Evolutionary conservation across 2,797 vertebrate species (phyloP), one percentile per base, ranked within the genome.

Genomic region (Corythornis leucogaster): DNA sequence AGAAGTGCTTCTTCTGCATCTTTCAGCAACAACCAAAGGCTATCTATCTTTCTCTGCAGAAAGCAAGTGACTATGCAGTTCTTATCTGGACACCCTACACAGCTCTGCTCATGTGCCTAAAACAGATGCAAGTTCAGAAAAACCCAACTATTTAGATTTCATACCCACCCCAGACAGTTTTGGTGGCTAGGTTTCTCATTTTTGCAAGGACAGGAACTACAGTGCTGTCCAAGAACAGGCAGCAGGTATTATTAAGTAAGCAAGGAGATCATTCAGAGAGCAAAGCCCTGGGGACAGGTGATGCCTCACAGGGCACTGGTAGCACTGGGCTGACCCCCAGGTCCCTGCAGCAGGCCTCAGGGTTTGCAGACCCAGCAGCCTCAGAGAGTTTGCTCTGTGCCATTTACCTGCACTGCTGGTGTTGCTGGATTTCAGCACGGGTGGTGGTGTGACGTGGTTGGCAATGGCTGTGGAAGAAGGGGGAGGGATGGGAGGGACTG

Each of bases 371-470:
- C 25, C 48, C 35, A 22, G 18, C 30, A 18, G 9, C 5, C 40
- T n/a, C 45, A 33, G 12, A 38, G 19, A 30, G 11, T 6, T 73
- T 43, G 51, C 55, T 68, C 55, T 45, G 14, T 4, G n/a, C 42
- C 4, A 38, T 40, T 97, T 95, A 98, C 97, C 98, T 96, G 97
- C 80, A 62, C 17, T 91, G 78, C 92, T 96, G 12, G 48, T 53
- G 4, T 96, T 96, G 76, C 42, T 96, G 85, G 97, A 96, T 63
- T 97, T 97, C 95, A 96, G 97, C 91, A 97, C 84, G 4, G 97
- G 97, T 16, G 98, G 98, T 63, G 98, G 97, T 25, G 97, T 98
- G 69, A 98, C 97, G 3, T 98, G 98, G 89, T 98, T 98, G 79
- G 97, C 96, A 85, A 98, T 97, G 64, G 98, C 95, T n/a, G 97